phyloP scores from a whole-genome alignment of 2,113 vertebrate species.

The Thalassoma bifasciatum region DNA sequence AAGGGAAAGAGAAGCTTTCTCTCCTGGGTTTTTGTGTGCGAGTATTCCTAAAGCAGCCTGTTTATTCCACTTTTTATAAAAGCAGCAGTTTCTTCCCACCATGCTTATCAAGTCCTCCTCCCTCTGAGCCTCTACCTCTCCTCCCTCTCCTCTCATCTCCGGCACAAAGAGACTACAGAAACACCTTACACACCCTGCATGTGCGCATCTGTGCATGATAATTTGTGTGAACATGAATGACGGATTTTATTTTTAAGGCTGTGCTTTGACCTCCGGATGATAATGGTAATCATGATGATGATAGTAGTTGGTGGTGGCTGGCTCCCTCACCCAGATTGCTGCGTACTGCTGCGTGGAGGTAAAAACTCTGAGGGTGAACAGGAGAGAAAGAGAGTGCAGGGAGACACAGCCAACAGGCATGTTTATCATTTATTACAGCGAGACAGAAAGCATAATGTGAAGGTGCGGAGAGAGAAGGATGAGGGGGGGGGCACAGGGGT shows the following conservation, averaged over 20 bases:
- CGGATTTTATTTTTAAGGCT: constrained; percentile 42
- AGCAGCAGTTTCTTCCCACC: constrained; percentile 49
- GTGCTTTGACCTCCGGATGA: constrained; percentile 58
- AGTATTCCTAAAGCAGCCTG: constrained; percentile 52
- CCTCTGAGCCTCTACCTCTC: constrained; percentile 37
- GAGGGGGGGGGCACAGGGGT: constrained; percentile 6
- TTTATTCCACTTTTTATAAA: constrained; percentile 51
- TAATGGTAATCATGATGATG: constrained; percentile 44
- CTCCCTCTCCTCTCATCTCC: constrained; percentile 47
- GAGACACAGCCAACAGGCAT: constrained; percentile 20
- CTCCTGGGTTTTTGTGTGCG: constrained; percentile 54
- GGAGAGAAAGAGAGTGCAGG: constrained; percentile 29
- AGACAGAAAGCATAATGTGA: constrained; percentile 45
- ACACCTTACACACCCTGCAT: constrained; percentile 38
- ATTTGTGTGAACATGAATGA: constrained; percentile 49
- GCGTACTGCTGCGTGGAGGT: constrained; percentile 22
- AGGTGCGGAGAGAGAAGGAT: constrained; percentile 48
- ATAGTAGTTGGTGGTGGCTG: constrained; percentile 38
- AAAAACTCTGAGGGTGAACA: constrained; percentile 16
- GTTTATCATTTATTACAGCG: constrained; percentile 53
- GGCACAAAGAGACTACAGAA: constrained; percentile 49
- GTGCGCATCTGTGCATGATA: constrained; percentile 18
- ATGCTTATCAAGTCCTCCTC: constrained; percentile 54
- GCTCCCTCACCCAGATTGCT: constrained; percentile 42
- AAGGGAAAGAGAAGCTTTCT: constrained; percentile 18